Percentiles rank a stretch among this genome's conserved stretches.
phyloP scores from a whole-genome alignment of 2,888 invertebrate species.

The Euplexia lucipara region DNA sequence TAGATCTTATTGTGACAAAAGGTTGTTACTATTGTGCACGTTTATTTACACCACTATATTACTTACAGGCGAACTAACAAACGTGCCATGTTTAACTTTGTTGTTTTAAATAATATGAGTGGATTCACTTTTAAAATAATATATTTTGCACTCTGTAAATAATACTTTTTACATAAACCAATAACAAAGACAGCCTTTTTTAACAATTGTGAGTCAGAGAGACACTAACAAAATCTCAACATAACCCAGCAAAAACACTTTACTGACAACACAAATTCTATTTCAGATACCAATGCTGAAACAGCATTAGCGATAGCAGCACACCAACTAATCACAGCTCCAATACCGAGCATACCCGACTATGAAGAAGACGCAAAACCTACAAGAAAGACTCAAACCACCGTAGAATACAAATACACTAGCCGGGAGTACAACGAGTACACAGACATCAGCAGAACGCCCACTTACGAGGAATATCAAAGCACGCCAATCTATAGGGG shows the following conservation, averaged over 20 bases:
- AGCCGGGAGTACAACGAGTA: slow-evolving; percentile 77
- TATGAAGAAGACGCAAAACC: slow-evolving; percentile 75
- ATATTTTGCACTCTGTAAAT: too few relatives aligned
- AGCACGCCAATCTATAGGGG: slow-evolving; percentile 80
- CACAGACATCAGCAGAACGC: slow-evolving; percentile 70
- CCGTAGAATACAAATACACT: slow-evolving; percentile 79
- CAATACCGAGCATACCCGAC: slow-evolving; percentile 81
- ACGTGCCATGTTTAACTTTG: too few relatives aligned
- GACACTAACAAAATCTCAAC: neutral
- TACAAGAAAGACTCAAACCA: slow-evolving; percentile 73
- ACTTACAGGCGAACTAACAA: too few relatives aligned
- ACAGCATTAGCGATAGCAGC: slow-evolving; percentile 87
- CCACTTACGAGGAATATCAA: slow-evolving; percentile 71
- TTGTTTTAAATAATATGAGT: too few relatives aligned
- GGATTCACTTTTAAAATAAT: too few relatives aligned
- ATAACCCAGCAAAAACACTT: slow-evolving; percentile 1
- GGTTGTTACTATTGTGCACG: too few relatives aligned
- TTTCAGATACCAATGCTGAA: slow-evolving; percentile 82
- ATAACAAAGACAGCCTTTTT: neutral
- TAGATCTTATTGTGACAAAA: too few relatives aligned
- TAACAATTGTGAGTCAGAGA: too few relatives aligned
- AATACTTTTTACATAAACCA: neutral
- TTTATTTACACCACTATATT: too few relatives aligned
- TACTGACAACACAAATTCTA: slow-evolving; percentile 28
- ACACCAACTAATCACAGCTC: slow-evolving; percentile 86